A percentile compares a stretch with the other conserved stretches of the same genome.
Conservation (phyloP, 1,140 invertebrate genomes). For the Hesperophylax magnus region DNA sequence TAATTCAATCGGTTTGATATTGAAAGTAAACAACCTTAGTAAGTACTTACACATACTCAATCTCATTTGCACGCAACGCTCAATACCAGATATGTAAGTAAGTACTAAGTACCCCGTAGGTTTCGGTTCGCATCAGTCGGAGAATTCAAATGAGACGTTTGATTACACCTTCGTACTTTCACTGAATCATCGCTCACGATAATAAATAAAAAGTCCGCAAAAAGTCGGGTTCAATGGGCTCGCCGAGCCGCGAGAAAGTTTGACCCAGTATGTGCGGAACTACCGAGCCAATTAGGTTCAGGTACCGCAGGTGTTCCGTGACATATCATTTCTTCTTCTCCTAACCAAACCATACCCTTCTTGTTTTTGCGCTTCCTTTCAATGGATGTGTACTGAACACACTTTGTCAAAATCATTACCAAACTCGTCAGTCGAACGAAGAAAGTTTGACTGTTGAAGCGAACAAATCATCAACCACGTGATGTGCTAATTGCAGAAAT, state of each 20-base stretch:
- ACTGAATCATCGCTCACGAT: conserved; percentile 49
- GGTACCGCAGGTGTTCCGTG: conserved; percentile 7
- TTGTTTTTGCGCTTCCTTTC: too few relatives aligned
- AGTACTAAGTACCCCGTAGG: not conserved
- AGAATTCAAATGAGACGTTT: conserved; percentile 23
- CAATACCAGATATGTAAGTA: not conserved
- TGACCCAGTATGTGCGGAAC: conserved; percentile 46
- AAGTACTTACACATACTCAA: too few relatives aligned
- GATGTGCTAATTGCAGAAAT: conserved; percentile 1
- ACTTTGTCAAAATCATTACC: too few relatives aligned
- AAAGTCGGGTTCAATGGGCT: conserved; percentile 36
- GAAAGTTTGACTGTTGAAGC: not conserved
- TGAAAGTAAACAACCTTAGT: too few relatives aligned
- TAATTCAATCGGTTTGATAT: too few relatives aligned
- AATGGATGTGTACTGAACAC: too few relatives aligned
- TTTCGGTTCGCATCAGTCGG: not conserved
- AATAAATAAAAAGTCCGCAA: conserved; percentile 36
- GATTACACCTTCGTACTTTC: conserved; percentile 43
- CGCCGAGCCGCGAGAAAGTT: conserved; percentile 44
- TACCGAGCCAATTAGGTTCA: not conserved
- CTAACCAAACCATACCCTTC: not conserved
- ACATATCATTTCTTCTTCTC: not conserved
- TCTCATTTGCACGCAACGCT: too few relatives aligned
- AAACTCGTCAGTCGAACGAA: too few relatives aligned
- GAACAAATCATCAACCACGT: not conserved